Percentiles rank a stretch among this genome's conserved stretches.
Conservation (phyloP, 2,888 invertebrate species). For the Phragmatobia fuliginosa region DNA sequence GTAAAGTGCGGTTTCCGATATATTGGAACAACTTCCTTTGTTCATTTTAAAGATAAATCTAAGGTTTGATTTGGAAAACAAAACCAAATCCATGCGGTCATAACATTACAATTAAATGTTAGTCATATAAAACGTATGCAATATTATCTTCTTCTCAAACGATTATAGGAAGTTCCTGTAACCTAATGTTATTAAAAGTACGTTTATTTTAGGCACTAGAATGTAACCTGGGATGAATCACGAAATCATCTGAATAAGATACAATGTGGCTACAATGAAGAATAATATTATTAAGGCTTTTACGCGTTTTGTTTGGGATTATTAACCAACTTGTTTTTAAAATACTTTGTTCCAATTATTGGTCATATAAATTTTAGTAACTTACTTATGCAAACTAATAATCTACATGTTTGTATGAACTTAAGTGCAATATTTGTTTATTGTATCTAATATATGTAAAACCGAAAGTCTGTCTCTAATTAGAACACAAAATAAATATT, state of each 20-base stretch:
- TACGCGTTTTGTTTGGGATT: neutral
- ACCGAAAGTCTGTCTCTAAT: too few species aligned
- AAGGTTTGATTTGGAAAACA: conserved; percentile 17
- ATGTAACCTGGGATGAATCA: neutral
- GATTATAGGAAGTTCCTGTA: neutral
- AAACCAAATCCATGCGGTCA: neutral
- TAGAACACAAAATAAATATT: too few species aligned
- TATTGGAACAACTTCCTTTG: conserved; percentile 54
- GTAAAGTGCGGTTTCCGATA: conserved; percentile 68
- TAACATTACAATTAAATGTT: conserved; percentile 1
- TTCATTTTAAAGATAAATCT: conserved; percentile 47
- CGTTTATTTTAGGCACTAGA: neutral
- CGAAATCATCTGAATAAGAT: too few species aligned
- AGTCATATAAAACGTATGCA: conserved; percentile 6
- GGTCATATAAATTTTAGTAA: too few species aligned
- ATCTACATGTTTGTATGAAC: too few species aligned
- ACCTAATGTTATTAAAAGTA: neutral
- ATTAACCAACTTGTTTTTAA: neutral
- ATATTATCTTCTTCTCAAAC: neutral
- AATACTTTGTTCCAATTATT: too few species aligned
- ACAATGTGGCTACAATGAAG: neutral
- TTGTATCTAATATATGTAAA: too few species aligned
- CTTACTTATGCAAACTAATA: too few species aligned
- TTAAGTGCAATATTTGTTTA: too few species aligned
- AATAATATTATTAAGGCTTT: neutral